phyloP scores from a whole-genome alignment of 2,797 vertebrate species.

The Anguilla obscura region DNA sequence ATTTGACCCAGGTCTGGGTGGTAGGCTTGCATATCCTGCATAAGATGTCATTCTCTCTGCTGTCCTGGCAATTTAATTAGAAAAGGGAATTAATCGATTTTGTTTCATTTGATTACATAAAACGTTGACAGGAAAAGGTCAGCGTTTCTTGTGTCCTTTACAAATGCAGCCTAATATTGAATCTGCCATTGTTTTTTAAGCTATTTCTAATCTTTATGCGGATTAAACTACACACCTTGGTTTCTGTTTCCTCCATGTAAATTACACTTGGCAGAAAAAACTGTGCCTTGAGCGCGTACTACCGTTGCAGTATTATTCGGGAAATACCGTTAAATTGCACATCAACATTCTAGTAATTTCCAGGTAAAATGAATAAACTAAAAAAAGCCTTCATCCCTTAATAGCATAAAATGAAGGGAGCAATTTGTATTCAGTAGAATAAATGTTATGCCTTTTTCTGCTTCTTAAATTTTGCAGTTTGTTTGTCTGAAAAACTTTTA shows the following conservation, averaged over 20 bases:
- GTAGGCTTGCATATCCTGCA: background rate
- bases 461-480: background rate
- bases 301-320: background rate
- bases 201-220: no score
- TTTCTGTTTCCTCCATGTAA: background rate
- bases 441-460: background rate
- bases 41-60: background rate
- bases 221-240: no score
- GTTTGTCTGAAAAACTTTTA: no score
- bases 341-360: background rate
- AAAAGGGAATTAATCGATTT: background rate
- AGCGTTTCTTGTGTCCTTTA: no score
- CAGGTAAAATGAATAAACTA: background rate
- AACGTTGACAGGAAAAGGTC: no score
- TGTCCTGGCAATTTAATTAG: background rate
- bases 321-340: background rate
- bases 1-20: no score
- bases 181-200: no score
- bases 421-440: background rate
- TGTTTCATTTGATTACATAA: background rate
- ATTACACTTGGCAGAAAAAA: background rate
- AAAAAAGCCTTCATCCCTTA: background rate
- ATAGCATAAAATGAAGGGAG: background rate
- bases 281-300: no score
- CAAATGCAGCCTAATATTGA: no score